These are phyloP conservation scores for Caenorhabditis sulstoni DNA, from an alignment of 2,888 invertebrate genomes.

Conservation along the genomic window DNA sequence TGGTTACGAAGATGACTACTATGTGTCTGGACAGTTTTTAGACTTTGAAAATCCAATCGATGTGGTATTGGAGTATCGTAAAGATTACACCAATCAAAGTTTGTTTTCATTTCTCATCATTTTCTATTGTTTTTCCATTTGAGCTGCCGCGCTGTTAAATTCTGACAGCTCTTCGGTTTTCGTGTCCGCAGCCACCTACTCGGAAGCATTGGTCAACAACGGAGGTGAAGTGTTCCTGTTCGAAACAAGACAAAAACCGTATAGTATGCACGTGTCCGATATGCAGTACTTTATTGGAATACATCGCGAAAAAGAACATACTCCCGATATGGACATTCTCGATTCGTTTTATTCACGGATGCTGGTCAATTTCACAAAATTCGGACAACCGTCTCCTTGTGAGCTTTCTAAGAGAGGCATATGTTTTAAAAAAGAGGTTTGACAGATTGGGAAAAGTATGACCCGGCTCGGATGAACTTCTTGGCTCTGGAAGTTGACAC, in stretches of 20 bases:
- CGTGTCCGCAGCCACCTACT: constrained; percentile 19
- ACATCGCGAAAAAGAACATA: constrained; percentile 21
- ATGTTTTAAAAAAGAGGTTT: neutral
- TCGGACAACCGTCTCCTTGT: constrained; percentile 43
- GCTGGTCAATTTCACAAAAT: constrained; percentile 49
- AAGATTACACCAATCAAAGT: neutral
- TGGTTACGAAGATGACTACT: neutral
- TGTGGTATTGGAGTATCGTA: neutral
- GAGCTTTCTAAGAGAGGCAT: neutral
- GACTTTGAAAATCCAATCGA: constrained; percentile 45
- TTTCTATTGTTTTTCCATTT: too few species aligned
- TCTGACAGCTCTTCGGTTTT: constrained; percentile 19
- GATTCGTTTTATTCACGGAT: constrained; percentile 46
- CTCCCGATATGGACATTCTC: constrained; percentile 37
- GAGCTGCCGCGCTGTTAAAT: too few species aligned
- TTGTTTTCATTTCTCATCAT: too few species aligned
- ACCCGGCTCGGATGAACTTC: constrained; percentile 37
- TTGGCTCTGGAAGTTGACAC: constrained; percentile 31
- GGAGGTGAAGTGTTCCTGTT: constrained; percentile 33
- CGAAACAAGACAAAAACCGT: constrained; percentile 35
- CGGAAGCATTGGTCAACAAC: constrained; percentile 10
- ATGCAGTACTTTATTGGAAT: constrained; percentile 56
- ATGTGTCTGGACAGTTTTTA: constrained; percentile 6
- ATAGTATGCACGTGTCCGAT: constrained; percentile 44
- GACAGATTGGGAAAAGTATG: constrained; percentile 35